A percentile compares a stretch with the other conserved stretches of the same genome.
Conservation (phyloP, 2,888 invertebrate genomes). For the Alentia gelatinosa region DNA sequence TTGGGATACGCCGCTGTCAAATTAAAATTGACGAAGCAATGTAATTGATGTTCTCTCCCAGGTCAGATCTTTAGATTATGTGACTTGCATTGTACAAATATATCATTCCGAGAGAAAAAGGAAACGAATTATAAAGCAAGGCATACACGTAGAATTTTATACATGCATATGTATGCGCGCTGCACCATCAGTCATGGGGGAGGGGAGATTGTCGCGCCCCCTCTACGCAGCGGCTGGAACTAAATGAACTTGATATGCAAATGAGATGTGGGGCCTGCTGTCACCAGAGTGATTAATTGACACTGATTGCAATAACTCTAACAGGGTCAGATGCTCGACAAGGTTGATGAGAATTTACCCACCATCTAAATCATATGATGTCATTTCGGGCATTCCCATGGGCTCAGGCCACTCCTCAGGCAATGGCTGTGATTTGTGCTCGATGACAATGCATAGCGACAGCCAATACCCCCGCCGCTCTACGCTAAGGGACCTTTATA, state of each 20-base stretch:
- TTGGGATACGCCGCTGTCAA: not conserved
- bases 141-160: no score
- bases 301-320: slow-evolving; percentile 22
- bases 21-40: not conserved
- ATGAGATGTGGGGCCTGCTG: not conserved
- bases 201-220: not conserved
- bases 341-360: slow-evolving; percentile 33
- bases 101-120: no score
- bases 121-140: no score
- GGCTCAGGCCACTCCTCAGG: not conserved
- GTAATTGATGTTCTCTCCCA: not conserved
- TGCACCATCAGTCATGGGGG: not conserved
- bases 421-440: not conserved
- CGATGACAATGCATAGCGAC: not conserved
- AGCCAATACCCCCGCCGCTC: not conserved
- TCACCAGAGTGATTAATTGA: not conserved
- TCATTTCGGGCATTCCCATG: not conserved
- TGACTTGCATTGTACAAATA: no score
- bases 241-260: slow-evolving; percentile 44
- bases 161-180: no score
- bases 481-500: not conserved
- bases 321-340: not conserved
- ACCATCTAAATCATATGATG: slow-evolving; percentile 47
- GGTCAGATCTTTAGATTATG: not conserved
- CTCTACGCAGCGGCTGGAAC: slow-evolving; percentile 2